Evolutionary conservation across 2,888 invertebrate genomes (phyloP), one percentile per base, ranked within the genome.

Genomic region (Eupithecia tripunctaria): DNA sequence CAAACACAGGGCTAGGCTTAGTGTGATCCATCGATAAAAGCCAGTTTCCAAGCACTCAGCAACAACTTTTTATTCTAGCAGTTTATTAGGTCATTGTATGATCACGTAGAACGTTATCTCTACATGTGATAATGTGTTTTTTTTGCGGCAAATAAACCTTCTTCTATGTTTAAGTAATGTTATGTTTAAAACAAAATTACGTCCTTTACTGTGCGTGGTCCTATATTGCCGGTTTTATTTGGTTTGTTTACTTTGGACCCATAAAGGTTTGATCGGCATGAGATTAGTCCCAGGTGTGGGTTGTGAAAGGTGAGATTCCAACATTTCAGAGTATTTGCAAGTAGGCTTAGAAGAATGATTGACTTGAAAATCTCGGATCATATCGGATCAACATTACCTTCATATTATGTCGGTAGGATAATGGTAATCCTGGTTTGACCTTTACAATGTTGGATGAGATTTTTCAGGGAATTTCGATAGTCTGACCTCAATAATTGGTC

Each of bases 321-420:
- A 56, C 56, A 56, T 56, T 56, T 56, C 60, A 60, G 27, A 29
- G 29, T 29, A 60, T 60, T 18, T 18, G 29, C 60, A 60, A 29
- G 60, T 29, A 27, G 29, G 60, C 18, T 60, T 29, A 60, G 18
- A 59, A 59, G 27, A 27, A 60, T 60, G 60, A 60, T 60, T 60
- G 60, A 60, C 29, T 60, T 60, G 60, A 27, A 60, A 60, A 60
- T 29, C 60, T 29, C 60, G 60, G 56, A 51, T 51, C 51, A 51
- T 51, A 51, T 51, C 51, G 51, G 51, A 56, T 56, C 25, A 56
- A 56, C 56, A 56, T 56, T 56, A 56, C 56, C 21, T 21, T 56
- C 56, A 12, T 56, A 25, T 25, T 56, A 56, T 14, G 56, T 21
- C 56, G 25, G 56, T 25, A 3, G 56, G n/a, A n/a, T n/a, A n/a